A percentile compares a stretch with the other conserved stretches of the same genome.
Conservation (phyloP, 2,888 invertebrate species). For the Nemotelus pantherinus region DNA sequence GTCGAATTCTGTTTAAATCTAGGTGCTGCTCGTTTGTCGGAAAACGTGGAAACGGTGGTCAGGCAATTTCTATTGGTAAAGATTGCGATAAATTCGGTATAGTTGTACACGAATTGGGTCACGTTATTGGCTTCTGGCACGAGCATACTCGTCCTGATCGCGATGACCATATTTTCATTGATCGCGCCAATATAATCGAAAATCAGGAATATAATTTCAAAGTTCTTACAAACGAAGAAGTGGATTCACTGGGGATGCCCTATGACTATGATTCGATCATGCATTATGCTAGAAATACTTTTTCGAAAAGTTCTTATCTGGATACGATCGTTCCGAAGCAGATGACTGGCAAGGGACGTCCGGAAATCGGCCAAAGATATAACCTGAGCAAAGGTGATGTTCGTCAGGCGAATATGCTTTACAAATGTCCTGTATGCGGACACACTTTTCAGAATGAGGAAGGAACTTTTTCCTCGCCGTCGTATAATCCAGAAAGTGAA, state of each 20-base stretch:
- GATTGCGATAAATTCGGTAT: conserved; percentile 99
- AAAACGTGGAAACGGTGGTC: conserved; percentile 93
- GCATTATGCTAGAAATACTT: conserved; percentile 99
- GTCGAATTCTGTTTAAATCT: not conserved
- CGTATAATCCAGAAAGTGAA: conserved; percentile 68
- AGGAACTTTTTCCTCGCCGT: conserved; percentile 82
- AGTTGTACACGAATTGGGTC: conserved; percentile 95
- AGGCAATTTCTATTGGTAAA: conserved; percentile 95
- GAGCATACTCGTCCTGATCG: conserved; percentile 98
- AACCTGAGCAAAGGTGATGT: conserved; percentile 94
- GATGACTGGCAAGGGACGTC: conserved; percentile 81
- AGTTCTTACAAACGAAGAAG: conserved; percentile 95
- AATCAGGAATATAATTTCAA: conserved; percentile 99
- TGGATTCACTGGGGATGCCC: conserved; percentile 92
- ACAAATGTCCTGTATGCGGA: conserved; percentile 94
- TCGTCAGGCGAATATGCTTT: conserved; percentile 94
- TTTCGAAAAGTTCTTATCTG: conserved; percentile 92
- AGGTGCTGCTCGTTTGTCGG: conserved; percentile 99
- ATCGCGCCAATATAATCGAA: conserved; percentile 95
- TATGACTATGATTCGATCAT: conserved; percentile 98
- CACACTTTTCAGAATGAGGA: conserved; percentile 88
- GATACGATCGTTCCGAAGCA: conserved; percentile 94
- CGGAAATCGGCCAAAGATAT: conserved; percentile 96
- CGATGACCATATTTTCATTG: conserved; percentile 95
- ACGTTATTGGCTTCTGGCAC: conserved; percentile 98